These are phyloP conservation scores for Trissolcus japonicus DNA, from an alignment of 2,888 invertebrate species.

Conservation along the genomic window DNA sequence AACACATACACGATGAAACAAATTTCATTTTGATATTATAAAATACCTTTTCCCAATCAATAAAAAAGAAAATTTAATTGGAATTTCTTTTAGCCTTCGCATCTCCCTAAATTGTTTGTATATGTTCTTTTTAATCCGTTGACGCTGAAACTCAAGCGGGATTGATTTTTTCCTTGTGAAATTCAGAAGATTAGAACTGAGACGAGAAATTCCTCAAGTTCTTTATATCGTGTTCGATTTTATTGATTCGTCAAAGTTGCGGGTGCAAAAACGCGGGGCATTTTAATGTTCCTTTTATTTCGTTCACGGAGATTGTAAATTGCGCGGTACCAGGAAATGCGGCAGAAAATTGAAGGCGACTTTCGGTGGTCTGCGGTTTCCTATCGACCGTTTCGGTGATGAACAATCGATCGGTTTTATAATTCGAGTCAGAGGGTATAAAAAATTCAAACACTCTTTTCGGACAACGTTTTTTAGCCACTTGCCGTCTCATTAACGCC, in stretches of 20 bases:
- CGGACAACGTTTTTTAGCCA: no score
- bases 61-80: no score
- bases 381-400: slow-evolving; percentile 24
- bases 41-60: no score
- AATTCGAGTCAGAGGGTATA: slow-evolving; percentile 7
- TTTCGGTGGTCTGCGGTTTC: slow-evolving; percentile 46
- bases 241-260: slow-evolving; percentile 46
- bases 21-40: no score
- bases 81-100: no score
- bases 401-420: slow-evolving; percentile 37
- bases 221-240: slow-evolving; percentile 25
- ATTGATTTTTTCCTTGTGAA: neutral
- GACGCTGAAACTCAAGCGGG: no score
- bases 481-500: slow-evolving; percentile 34
- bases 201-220: slow-evolving; percentile 1
- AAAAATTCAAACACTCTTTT: no score
- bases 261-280: slow-evolving; percentile 23
- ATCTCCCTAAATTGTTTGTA: no score
- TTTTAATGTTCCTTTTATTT: slow-evolving; percentile 41
- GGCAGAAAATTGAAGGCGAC: slow-evolving; percentile 36
- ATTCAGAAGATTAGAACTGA: neutral
- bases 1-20: slow-evolving; percentile 15
- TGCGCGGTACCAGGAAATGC: slow-evolving; percentile 38
- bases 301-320: slow-evolving; percentile 32
- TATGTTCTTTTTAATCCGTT: no score